Evolutionary conservation across 2,888 invertebrate genomes (phyloP).

Genomic region (Euzetes globulus): DNA sequence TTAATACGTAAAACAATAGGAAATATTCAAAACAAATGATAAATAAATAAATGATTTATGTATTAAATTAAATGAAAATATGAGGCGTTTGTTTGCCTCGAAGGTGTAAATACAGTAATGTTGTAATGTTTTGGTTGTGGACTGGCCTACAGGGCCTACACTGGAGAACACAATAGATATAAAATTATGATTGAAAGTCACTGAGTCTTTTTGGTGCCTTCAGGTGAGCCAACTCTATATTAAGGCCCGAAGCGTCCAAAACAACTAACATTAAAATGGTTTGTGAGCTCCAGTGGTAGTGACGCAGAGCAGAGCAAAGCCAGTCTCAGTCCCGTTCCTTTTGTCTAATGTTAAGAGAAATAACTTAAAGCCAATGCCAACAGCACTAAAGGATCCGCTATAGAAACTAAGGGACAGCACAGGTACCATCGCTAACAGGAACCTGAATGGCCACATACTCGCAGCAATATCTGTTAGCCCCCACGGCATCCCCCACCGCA

Average conservation of each 20-base stretch:
- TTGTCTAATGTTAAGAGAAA: constrained; percentile 17
- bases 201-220: constrained; percentile 22
- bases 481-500: not conserved
- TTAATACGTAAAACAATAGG: not conserved
- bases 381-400: constrained; percentile 21
- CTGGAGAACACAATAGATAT: constrained; percentile 4
- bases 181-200: not conserved
- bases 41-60: constrained; percentile 12
- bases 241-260: constrained; percentile 17
- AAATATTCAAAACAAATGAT: not conserved
- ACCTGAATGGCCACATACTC: constrained; percentile 23
- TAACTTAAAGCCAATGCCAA: constrained; percentile 24
- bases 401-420: not conserved
- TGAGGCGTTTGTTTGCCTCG: not conserved
- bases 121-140: not conserved
- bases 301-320: constrained; percentile 4
- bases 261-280: constrained; percentile 3
- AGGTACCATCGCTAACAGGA: constrained; percentile 25
- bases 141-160: not conserved
- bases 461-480: not conserved
- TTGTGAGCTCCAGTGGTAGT: not conserved
- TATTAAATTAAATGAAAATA: not conserved
- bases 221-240: constrained; percentile 4
- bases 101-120: not conserved
- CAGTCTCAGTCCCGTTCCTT: constrained; percentile 11